phyloP scores from a whole-genome alignment of 2,888 invertebrate genomes.

The Galerucella pusilla region DNA sequence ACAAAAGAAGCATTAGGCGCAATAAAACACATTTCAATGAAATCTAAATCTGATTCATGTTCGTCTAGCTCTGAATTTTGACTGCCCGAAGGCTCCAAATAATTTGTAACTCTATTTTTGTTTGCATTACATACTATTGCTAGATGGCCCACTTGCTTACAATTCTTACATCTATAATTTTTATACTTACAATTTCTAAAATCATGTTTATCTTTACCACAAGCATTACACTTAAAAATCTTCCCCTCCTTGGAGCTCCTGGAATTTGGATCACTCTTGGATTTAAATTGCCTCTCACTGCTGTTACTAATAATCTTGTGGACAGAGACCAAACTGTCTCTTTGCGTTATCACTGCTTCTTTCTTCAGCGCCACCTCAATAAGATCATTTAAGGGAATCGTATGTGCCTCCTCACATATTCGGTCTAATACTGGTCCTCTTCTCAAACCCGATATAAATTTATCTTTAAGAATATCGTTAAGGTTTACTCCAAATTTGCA shows the following conservation, averaged over 20 bases:
- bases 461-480: constrained; percentile 24
- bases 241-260: neutral
- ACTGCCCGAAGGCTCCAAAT: constrained; percentile 14
- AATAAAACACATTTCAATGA: constrained; percentile 27
- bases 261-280: neutral
- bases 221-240: constrained; percentile 27
- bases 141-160: constrained; percentile 37
- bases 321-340: neutral
- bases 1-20: constrained; percentile 12
- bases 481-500: too few species aligned
- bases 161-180: constrained; percentile 28
- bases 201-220: constrained; percentile 26
- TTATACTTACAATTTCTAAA: constrained; percentile 31
- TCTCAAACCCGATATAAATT: constrained; percentile 35
- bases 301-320: constrained; percentile 15
- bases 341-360: constrained; percentile 28
- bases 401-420: constrained; percentile 41
- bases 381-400: constrained; percentile 19
- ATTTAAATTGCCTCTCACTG: constrained; percentile 4
- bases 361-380: constrained; percentile 29
- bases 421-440: constrained; percentile 37
- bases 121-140: constrained; percentile 31
- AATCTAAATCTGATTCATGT: constrained; percentile 13
- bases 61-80: neutral
- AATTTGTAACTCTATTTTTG: constrained; percentile 16